These are phyloP conservation scores for Nebria brevicollis DNA, from an alignment of 2,888 invertebrate species.

Conservation along the genomic window DNA sequence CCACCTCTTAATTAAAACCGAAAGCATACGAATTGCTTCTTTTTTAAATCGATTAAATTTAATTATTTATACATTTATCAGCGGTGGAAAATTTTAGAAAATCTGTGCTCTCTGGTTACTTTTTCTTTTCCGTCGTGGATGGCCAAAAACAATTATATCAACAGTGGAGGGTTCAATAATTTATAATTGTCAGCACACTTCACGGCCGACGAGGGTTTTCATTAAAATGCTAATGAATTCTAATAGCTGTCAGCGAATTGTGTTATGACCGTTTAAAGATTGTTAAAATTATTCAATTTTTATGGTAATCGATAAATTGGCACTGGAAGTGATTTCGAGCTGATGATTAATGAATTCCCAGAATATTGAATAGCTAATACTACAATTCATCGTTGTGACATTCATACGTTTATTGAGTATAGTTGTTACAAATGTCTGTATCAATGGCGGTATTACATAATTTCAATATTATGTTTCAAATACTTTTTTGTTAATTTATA, in stretches of 20 bases:
- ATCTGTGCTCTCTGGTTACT: not conserved
- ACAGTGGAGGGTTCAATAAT: not conserved
- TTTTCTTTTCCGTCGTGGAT: not conserved
- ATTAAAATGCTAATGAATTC: not conserved
- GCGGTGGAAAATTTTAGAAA: not conserved
- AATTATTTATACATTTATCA: not conserved
- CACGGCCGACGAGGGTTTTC: not conserved
- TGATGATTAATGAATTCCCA: not conserved
- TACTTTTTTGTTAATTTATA: no score
- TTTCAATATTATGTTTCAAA: no score
- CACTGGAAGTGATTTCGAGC: not conserved
- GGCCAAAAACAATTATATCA: not conserved
- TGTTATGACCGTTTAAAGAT: not conserved
- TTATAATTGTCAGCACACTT: not conserved
- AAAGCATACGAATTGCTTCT: not conserved
- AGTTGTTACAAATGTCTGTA: no score
- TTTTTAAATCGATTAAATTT: not conserved
- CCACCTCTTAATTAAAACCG: constrained; percentile 28
- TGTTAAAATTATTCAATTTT: not conserved
- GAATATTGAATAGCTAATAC: not conserved
- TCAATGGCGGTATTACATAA: no score
- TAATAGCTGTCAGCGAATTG: not conserved
- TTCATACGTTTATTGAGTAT: not conserved
- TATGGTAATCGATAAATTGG: not conserved
- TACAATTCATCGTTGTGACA: not conserved